Conservation (phyloP, 2,797 vertebrate genomes). For the Danio albolineatus region DNA sequence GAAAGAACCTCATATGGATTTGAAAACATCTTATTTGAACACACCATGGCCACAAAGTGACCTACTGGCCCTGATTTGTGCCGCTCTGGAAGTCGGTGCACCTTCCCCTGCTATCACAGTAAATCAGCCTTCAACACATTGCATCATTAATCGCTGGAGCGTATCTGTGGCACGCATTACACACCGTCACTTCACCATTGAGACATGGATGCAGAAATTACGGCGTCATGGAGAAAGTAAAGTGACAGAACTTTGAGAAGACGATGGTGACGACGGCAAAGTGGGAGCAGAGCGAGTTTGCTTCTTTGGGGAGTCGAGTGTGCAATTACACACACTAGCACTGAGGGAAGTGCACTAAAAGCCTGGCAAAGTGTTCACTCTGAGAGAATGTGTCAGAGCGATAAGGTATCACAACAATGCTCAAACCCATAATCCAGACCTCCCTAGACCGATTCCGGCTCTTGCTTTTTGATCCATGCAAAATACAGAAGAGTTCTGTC, state of each 20-base stretch:
- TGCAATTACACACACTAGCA: slow-evolving; percentile 55
- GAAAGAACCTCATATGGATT: not conserved
- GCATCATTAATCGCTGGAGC: slow-evolving; percentile 29
- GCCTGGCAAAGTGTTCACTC: slow-evolving; percentile 52
- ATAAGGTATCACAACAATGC: slow-evolving; percentile 64
- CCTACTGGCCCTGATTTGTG: slow-evolving; percentile 46
- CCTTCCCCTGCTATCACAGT: slow-evolving; percentile 35
- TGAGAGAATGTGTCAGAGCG: slow-evolving; percentile 63
- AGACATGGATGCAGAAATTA: slow-evolving; percentile 15
- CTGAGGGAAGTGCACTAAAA: slow-evolving; percentile 51
- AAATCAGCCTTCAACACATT: slow-evolving; percentile 41
- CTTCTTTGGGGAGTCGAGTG: slow-evolving; percentile 35
- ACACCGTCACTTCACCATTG: not conserved
- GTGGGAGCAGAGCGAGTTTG: slow-evolving; percentile 15
- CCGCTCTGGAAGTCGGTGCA: slow-evolving; percentile 16
- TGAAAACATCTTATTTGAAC: slow-evolving; percentile 10
- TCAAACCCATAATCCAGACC: slow-evolving; percentile 62
- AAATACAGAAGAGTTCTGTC: slow-evolving; percentile 51
- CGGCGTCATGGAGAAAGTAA: slow-evolving; percentile 22
- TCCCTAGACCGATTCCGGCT: slow-evolving; percentile 50
- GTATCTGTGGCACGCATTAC: not conserved
- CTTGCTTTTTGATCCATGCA: slow-evolving; percentile 55
- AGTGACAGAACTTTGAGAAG: slow-evolving; percentile 39
- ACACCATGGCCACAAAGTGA: slow-evolving; percentile 27
- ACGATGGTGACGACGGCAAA: not conserved